Conservation (phyloP, 2,113 vertebrate species). For the human (Homo sapiens) region GRCh38 chr9:131672001-131672500, state of each 20-base stretch:
- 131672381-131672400: background rate
- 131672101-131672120: background rate
- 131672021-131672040: background rate
- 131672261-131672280: background rate
- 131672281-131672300: background rate
- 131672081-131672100: background rate
- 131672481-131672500: background rate
- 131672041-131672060: background rate
- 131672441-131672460: background rate
- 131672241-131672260: background rate
- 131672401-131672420: fast-evolving
- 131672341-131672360: background rate
- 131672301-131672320: background rate
- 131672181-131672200: background rate
- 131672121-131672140: background rate
- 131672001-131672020: background rate
- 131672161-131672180: background rate
- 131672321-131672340: background rate
- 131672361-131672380: background rate
- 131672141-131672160: background rate
- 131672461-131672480: fast-evolving
- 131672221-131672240: background rate
- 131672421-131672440: background rate
- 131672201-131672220: background rate
- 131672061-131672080: fast-evolving